Evolutionary conservation across 2,113 vertebrate species (phyloP), one percentile per base, ranked within the genome.

Genomic region (Lethenteron reissneri): DNA sequence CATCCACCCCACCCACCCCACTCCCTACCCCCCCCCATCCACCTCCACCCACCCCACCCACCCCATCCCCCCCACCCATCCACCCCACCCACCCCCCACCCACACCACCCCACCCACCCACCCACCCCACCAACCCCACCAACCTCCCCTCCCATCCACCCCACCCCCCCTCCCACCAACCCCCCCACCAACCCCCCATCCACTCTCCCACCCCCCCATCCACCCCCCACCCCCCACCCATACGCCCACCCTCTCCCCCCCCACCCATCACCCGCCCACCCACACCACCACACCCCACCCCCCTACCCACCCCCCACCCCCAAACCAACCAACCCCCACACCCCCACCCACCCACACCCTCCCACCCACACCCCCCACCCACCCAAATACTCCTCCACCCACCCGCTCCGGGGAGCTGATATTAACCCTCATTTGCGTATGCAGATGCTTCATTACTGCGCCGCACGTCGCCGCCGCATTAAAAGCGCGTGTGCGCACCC

Each of bases 1-100:
- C 41, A 3, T 2, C 21, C n/a, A 12, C 58, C 17, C 70, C 72
- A 2, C 72, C 69, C 73, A 21, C 72, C 71, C 77, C 71, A 57
- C 70, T 59, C 68, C 12, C 70, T 75, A 21, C 75, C 60, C 60
- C 14, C n/a, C 60, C 17, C 60, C 60, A 64, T 64, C 60, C 60
- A 15, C 60, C 17, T 3, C 60, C 60, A 64, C 17, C 14, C 17
- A 14, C 17, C 14, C 60, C 17, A 14, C 60, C 14, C 60, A 21
- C 5, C 60, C 6, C 60, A 14, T 4, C 60, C 3, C 4, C 17
- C 60, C 60, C 17, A 19, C 17, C 60, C 60, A 64, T 3, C 17
- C 60, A 3, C 14, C 17, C 60, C 60, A 21, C 3, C 21, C 17
- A 14, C 17, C 60, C 60, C 60, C 14, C 17, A 64, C 17, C 60